Percentiles rank a stretch among this genome's conserved stretches.
Evolutionary conservation across 2,113 vertebrate genomes (phyloP).

Genomic region (Ahaetulla prasina): DNA sequence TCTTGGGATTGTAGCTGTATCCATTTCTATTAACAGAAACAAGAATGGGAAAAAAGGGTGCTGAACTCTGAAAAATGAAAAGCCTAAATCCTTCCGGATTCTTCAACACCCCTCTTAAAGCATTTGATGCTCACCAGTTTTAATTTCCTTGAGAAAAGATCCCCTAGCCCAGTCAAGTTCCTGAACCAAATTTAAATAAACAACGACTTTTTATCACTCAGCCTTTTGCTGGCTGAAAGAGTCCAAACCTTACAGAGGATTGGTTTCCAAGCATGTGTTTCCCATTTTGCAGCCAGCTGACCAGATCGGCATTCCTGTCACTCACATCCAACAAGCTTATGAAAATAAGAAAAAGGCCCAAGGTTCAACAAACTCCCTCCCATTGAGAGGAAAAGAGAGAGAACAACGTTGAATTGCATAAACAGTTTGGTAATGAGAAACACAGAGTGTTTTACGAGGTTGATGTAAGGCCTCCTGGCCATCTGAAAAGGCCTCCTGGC

Average conservation of each 20-base stretch:
- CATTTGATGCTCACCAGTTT: neutral
- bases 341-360: neutral
- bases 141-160: neutral
- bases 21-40: neutral
- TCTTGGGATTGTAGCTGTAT: neutral
- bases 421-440: neutral
- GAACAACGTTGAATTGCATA: neutral
- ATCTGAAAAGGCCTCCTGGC: neutral
- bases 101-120: neutral
- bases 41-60: neutral
- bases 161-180: neutral
- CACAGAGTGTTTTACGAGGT: neutral
- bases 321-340: neutral
- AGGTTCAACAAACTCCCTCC: neutral
- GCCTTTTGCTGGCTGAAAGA: neutral
- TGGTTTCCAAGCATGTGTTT: neutral
- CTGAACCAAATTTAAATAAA: neutral
- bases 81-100: neutral
- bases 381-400: fast-evolving
- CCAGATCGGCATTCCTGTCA: neutral
- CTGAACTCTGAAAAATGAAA: neutral
- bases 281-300: neutral
- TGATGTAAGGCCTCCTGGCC: neutral
- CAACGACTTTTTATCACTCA: neutral
- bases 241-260: neutral